Evolutionary conservation across 2,888 invertebrate species (phyloP), one percentile per base, ranked within the genome.

Genomic region (Crioceris asparagi): DNA sequence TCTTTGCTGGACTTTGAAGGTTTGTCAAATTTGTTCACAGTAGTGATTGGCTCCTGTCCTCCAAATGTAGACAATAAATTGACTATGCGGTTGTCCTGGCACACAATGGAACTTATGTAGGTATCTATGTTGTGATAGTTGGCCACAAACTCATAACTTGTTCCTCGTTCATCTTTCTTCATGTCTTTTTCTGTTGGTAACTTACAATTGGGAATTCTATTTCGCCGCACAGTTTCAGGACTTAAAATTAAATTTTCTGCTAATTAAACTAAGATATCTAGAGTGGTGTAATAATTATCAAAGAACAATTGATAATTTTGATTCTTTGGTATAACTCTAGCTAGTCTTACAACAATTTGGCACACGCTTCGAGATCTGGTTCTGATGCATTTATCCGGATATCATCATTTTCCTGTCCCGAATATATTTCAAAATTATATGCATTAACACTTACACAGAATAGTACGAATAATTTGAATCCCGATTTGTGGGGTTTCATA

Each of bases 101-200:
- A n/a, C n/a, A n/a, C n/a, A n/a, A n/a, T n/a, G n/a, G n/a, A n/a
- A n/a, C n/a, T n/a, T n/a, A n/a, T n/a, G n/a, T n/a, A n/a, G n/a
- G n/a, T n/a, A n/a, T n/a, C n/a, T n/a, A n/a, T n/a, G n/a, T n/a
- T n/a, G n/a, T n/a, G n/a, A n/a, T n/a, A n/a, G n/a, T 21, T 21
- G 10, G 21, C 21, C 10, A 21, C 21, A 21, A 21, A 15, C 10
- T 36, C 36, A 31, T 25, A 11, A 25, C 31, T 5, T 31, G 36
- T n/a, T 10, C 36, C 36, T 19, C 31, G 30, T 16, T 21, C 36
- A 4, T 36, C 26, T 36, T 14, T 32, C 17, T 21, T 36, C 31
- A 30, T 31, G 11, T 36, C 23, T 32, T 31, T 36, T 7, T 21
- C 8, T 21, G 21, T 21, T 6, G 21, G 8, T 21, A 21, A 21